Evolutionary conservation across 2,113 vertebrate species (phyloP), one percentile per base, ranked within the genome.

Genomic region (Cyphomyrus plagiostoma): DNA sequence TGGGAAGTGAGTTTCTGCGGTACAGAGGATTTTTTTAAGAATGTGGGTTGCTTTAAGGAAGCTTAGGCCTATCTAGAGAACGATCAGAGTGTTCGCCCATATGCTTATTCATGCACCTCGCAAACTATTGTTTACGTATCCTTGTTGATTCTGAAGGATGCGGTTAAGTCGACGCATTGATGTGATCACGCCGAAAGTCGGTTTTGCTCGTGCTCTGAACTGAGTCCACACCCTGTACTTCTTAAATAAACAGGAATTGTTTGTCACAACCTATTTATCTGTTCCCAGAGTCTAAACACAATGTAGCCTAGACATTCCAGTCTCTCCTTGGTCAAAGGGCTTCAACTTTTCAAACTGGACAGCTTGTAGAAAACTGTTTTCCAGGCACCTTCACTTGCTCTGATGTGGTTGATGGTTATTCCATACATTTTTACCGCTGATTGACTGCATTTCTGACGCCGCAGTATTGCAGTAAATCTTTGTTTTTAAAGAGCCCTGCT

Each of bases 251-350:
- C 50, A 62, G 49, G 26, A 83, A 45, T 42, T 83, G 88, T 77
- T n/a, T 89, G 46, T 84, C 19, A 84, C 23, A 89, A 62, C 42
- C 45, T 15, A 56, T 45, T 42, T 10, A 50, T 49, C 5, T 84
- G 80, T 39, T 53, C 80, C 89, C 15, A 30, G 89, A 89, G 80
- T 85, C 88, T 58, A 56, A 89, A 89, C 77, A 89, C 21, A 89
- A 50, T 52, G 70, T 80, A 39, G 30, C 88, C 88, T 77, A n/a
- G 70, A 82, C 70, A 89, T 89, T 89, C 50, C 50, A 83, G 30
- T 39, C 39, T 46, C 21, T 58, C 11, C 80, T 89, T 56, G 7
- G 53, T 56, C 52, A 46, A 80, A 70, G 88, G 46, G 17, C 49
- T 26, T 11, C 7, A 48, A 17, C 45, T 85, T 85, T 23, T 80